Evolutionary conservation across 1,140 invertebrate species (phyloP).

Genomic region (Leucophenga varia): DNA sequence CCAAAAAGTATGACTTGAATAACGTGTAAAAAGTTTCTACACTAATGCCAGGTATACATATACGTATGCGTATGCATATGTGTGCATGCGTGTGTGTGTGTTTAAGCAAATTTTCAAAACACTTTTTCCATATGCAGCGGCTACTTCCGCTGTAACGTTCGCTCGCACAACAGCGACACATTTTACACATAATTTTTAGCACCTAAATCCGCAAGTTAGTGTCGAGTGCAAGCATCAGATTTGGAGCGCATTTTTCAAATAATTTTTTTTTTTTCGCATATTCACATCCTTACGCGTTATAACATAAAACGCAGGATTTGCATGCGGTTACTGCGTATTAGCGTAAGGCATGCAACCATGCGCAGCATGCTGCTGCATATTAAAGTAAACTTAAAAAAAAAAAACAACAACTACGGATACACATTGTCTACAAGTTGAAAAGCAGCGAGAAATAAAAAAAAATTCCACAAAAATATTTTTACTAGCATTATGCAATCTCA

Average conservation of each 20-base stretch:
- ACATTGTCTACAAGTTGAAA: too few species aligned
- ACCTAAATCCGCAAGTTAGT: conserved; percentile 48
- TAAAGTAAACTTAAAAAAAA: too few species aligned
- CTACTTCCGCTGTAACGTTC: conserved; percentile 9
- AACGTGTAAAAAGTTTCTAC: conserved; percentile 22
- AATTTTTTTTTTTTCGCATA: too few species aligned
- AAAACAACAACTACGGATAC: too few species aligned
- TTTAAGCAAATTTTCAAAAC: conserved; percentile 43
- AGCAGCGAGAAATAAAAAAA: too few species aligned
- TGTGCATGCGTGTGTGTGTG: conserved; percentile 21
- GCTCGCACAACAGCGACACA: conserved; percentile 29
- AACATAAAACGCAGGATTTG: too few species aligned
- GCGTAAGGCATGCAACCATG: too few species aligned
- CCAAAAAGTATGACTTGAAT: conserved; percentile 31
- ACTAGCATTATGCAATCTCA: too few species aligned
- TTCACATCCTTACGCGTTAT: too few species aligned
- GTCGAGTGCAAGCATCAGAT: conserved; percentile 42
- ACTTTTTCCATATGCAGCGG: conserved; percentile 32
- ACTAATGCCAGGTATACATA: neutral
- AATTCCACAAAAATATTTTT: too few species aligned
- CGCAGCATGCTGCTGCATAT: too few species aligned
- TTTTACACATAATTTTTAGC: conserved; percentile 53
- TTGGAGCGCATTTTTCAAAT: conserved; percentile 12
- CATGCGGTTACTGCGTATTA: too few species aligned
- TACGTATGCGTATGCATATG: conserved; percentile 18